Evolutionary conservation across 2,888 invertebrate genomes (phyloP).

Genomic region (Platypus cylindrus): DNA sequence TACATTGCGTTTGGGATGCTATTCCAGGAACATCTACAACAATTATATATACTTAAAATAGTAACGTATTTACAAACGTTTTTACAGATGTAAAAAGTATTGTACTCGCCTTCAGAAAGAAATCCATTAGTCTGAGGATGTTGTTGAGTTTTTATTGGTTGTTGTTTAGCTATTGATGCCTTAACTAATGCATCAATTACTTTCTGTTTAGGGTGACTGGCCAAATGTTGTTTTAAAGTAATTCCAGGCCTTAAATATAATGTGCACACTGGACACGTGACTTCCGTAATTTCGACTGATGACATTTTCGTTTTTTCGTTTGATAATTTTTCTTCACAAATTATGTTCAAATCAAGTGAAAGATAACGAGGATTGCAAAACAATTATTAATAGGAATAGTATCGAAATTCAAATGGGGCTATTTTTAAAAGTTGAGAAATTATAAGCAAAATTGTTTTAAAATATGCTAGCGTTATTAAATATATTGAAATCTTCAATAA

Average conservation of each 20-base stretch:
- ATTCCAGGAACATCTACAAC: constrained; percentile 3
- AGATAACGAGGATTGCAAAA: no score
- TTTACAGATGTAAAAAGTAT: neutral
- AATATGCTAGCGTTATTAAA: no score
- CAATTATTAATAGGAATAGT: no score
- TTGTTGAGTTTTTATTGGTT: constrained; percentile 12
- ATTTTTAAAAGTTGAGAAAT: no score
- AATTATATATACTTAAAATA: neutral
- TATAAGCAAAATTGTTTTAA: no score
- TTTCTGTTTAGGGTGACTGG: constrained; percentile 79
- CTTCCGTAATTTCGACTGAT: neutral
- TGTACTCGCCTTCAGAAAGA: constrained; percentile 7
- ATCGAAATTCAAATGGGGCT: no score
- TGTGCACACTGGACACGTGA: constrained; percentile 70
- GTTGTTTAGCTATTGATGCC: constrained; percentile 16
- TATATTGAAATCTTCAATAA: no score
- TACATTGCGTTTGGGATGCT: constrained; percentile 6
- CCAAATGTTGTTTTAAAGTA: constrained; percentile 65
- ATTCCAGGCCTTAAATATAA: constrained; percentile 73
- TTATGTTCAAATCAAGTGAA: no score
- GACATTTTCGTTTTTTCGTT: constrained; percentile 1
- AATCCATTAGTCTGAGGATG: constrained; percentile 3
- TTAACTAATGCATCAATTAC: constrained; percentile 63
- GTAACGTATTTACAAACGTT: neutral
- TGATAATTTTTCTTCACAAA: no score